phyloP scores from a whole-genome alignment of 2,888 invertebrate species.

The Heliconius sara region DNA sequence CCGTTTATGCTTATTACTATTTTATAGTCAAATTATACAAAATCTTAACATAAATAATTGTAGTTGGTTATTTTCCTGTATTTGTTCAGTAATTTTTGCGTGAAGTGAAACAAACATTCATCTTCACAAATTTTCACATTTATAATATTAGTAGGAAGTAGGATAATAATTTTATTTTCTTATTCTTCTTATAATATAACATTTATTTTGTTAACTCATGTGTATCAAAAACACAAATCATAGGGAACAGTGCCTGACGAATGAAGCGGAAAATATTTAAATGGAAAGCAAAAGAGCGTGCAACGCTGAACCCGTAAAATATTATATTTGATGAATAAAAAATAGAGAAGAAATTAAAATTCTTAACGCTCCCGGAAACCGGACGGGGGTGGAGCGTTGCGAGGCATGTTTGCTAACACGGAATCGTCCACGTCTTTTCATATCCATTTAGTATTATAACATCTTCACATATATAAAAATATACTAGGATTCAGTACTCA shows the following conservation, averaged over 20 bases:
- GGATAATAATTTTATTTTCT: background rate
- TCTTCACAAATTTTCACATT: too few species aligned
- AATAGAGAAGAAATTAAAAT: conserved; percentile 68
- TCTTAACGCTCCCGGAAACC: conserved; percentile 68
- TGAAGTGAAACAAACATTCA: too few species aligned
- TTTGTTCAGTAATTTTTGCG: too few species aligned
- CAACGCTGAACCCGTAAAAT: conserved; percentile 72
- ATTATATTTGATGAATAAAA: conserved; percentile 68
- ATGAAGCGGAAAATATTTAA: conserved; percentile 82
- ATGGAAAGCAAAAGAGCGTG: conserved; percentile 80
- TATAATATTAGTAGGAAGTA: too few species aligned
- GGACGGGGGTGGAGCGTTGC: conserved; percentile 66
- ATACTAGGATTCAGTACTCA: background rate
- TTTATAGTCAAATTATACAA: too few species aligned
- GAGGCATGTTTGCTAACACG: conserved; percentile 67
- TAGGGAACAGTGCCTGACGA: conserved; percentile 76
- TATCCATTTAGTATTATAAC: background rate
- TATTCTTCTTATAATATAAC: background rate
- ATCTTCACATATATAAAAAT: background rate
- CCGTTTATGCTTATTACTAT: too few species aligned
- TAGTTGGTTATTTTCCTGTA: too few species aligned
- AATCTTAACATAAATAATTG: too few species aligned
- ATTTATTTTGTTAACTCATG: conserved; percentile 51
- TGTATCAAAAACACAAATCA: conserved; percentile 73
- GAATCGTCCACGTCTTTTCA: conserved; percentile 57